phyloP scores from a whole-genome alignment of 2,113 vertebrate genomes.

The Isichthys henryi region DNA sequence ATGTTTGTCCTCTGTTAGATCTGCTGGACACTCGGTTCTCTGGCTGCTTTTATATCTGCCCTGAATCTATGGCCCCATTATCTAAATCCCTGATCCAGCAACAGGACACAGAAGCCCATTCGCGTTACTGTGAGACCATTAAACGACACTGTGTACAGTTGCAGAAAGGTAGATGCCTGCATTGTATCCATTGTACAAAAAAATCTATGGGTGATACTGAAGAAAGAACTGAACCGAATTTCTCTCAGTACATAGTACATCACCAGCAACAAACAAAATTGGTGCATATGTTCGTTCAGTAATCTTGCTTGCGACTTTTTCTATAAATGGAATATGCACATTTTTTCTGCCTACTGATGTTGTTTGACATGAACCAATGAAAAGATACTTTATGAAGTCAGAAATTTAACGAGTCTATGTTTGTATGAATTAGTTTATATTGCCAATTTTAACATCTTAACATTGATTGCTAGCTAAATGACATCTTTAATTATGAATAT shows the following conservation, averaged over 20 bases:
- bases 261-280: background rate
- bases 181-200: background rate
- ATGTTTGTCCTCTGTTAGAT: slow-evolving; percentile 32
- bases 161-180: background rate
- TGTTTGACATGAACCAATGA: background rate
- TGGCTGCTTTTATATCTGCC: slow-evolving; percentile 45
- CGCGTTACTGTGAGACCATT: slow-evolving; percentile 30
- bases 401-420: background rate
- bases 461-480: background rate
- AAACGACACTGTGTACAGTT: too few relatives aligned
- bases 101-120: slow-evolving; percentile 38
- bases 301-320: background rate
- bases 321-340: background rate
- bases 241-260: background rate
- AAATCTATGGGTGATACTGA: background rate
- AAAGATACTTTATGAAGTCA: background rate
- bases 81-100: slow-evolving; percentile 51
- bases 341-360: background rate
- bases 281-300: too few relatives aligned
- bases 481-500: background rate
- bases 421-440: background rate
- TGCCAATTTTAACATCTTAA: background rate
- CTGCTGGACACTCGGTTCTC: slow-evolving; percentile 35
- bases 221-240: background rate
- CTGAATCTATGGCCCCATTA: slow-evolving; percentile 40